Evolutionary conservation across 2,888 invertebrate species (phyloP), one percentile per base, ranked within the genome.

Genomic region (Chironomus tentans): DNA sequence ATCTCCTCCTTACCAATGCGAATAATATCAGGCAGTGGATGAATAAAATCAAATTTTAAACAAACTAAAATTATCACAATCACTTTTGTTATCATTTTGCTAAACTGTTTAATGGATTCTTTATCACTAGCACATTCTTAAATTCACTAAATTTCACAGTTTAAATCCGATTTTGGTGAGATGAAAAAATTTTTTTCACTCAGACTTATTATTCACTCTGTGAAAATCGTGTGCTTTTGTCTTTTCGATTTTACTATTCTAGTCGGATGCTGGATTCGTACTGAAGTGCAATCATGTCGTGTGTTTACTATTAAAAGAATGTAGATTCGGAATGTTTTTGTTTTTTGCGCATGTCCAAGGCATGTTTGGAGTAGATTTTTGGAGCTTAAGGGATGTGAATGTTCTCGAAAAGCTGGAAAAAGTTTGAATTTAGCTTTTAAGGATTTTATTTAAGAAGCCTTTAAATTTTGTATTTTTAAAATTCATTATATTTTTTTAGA

Each of bases 11-110:
- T 70, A 78, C 78, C 78, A 71, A 78, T 78, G 77, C 78, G 77
- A 48, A 78, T 78, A 47, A 77, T 76, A 72, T 78, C 78, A 61
- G 78, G 78, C 50, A 78, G 69, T 15, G 77, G 56, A 12, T 70
- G n/a, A 22, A 74, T 62, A 48, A 76, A 68, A 24, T 77, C 70
- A 15, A 76, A n/a, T 76, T 69, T 65, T 50, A 74, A 47, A 46
- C 76, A 71, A 68, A 76, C 24, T n/a, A 76, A 69, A 68, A 76
- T 38, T 76, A 76, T 76, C 68, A 76, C 76, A 76, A 68, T 28
- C 69, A 76, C 68, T 76, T 76, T 76, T 5, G 12, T 65, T 21
- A 69, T 24, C 76, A 76, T 76, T 69, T 76, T 76, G 6, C 76
- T 76, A 56, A 50, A 38, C 38, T 21, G 38, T 69, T 50, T 50